Conservation (phyloP, 1,140 invertebrate species). For the Lordiphosa clarofinis region DNA sequence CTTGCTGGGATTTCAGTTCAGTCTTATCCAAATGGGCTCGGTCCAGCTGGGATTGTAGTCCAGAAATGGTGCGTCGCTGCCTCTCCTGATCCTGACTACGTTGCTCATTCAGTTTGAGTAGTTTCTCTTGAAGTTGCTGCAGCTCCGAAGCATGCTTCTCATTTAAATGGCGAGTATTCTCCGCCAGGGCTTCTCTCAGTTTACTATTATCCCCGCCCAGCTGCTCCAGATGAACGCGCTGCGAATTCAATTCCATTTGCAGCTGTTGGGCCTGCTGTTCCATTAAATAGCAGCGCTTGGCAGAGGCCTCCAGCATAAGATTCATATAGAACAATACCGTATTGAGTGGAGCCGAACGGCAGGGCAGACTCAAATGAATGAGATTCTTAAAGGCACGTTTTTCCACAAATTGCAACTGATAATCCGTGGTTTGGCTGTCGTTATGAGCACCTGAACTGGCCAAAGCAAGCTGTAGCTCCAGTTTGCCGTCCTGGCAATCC, state of each 20-base stretch:
- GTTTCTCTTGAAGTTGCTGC: slow-evolving; percentile 49
- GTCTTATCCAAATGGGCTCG: slow-evolving; percentile 41
- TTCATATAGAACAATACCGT: slow-evolving; percentile 75
- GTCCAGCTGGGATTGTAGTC: slow-evolving; percentile 60
- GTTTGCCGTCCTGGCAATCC: slow-evolving; percentile 62
- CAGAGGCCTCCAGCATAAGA: slow-evolving; percentile 47
- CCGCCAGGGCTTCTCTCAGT: slow-evolving; percentile 49
- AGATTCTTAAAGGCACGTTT: slow-evolving; percentile 72
- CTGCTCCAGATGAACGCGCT: slow-evolving; percentile 43
- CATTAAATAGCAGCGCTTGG: slow-evolving; percentile 40
- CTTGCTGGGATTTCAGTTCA: slow-evolving; percentile 39
- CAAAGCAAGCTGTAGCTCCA: slow-evolving; percentile 50
- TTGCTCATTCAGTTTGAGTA: slow-evolving; percentile 53
- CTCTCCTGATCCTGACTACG: slow-evolving; percentile 56
- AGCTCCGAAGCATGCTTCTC: slow-evolving; percentile 56
- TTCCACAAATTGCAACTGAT: slow-evolving; percentile 69
- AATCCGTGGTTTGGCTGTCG: slow-evolving; percentile 21
- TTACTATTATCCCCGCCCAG: slow-evolving; percentile 48
- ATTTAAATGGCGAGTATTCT: slow-evolving; percentile 38
- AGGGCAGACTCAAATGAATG: slow-evolving; percentile 65
- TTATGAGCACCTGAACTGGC: slow-evolving; percentile 8
- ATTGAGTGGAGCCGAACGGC: slow-evolving; percentile 56
- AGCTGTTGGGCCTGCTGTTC: slow-evolving; percentile 56
- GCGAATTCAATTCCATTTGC: slow-evolving; percentile 51
- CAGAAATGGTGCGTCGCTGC: slow-evolving; percentile 42